Percentiles rank a stretch among this genome's conserved stretches.
Conservation (phyloP, 2,113 vertebrate species). For the Marcusenius ussheri region DNA sequence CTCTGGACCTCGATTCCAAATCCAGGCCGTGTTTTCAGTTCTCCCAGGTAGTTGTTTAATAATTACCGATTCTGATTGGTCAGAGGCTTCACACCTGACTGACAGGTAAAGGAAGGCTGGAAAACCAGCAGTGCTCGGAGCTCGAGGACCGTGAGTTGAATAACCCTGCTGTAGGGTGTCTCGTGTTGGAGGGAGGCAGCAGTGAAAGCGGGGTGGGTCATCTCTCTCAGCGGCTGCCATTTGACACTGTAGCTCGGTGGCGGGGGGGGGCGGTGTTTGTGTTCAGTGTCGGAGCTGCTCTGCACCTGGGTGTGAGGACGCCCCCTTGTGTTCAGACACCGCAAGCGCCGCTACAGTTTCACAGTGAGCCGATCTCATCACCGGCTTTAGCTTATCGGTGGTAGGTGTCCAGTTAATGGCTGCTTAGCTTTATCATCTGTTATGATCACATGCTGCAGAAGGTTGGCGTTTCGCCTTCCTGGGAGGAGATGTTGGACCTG, state of each 20-base stretch:
- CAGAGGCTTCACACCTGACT: no score
- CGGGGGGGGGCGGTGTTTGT: not conserved
- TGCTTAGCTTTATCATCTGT: not conserved
- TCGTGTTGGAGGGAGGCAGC: not conserved
- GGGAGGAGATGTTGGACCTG: not conserved
- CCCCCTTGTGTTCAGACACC: not conserved
- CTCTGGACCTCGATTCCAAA: no score
- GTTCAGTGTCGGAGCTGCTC: not conserved
- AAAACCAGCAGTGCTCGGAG: no score
- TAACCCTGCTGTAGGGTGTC: not conserved
- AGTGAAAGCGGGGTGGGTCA: not conserved
- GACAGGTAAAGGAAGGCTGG: no score
- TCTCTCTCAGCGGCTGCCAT: not conserved
- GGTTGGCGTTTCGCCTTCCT: not conserved
- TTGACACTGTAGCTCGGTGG: no score
- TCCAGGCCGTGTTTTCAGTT: no score
- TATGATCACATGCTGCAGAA: not conserved
- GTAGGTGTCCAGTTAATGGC: not conserved
- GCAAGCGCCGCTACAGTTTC: not conserved
- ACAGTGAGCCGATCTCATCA: not conserved
- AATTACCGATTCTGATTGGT: no score
- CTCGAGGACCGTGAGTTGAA: no score
- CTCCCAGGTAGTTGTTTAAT: no score
- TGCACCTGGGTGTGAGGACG: not conserved
- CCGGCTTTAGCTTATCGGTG: not conserved